Base-by-base conservation (phyloP, 53 echinoderm and acorn worm species). In the Mesocentrotus franciscanus region DNA sequence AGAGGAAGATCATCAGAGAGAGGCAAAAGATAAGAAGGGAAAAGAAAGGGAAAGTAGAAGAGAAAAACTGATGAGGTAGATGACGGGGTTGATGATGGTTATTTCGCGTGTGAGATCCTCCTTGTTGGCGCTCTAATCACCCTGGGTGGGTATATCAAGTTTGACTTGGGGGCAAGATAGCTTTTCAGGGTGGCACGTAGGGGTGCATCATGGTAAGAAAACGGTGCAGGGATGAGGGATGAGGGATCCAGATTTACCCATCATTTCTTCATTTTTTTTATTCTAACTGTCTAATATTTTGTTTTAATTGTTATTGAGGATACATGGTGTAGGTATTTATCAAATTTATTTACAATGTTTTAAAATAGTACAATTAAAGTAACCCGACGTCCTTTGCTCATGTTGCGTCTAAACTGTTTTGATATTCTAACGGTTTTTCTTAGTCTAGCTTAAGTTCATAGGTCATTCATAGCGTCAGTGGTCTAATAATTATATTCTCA, bases 81-180 rank as follows among this genome's bases (percentile, higher is more conserved):
- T 92, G 71, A 56, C 74, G 72, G 92, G 71, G 56, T 74, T 92
- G 92, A 92, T 92, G 92, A 92, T 92, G 92, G 74, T 56, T 92
- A 74, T 92, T 92, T 92, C 74, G 92, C 92, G 92, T 92, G 92
- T 92, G 92, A 92, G 92, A 71, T 72, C 71, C 92, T 92, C 92
- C 92, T 92, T n/a, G 74, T 56, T 66, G 71, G 56, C 56, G 71
- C 92, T 72, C 92, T 68, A 72, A 78, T 93, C 93, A 79, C 57
- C 93, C 60, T 93, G 93, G 93, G 93, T 93, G 93, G 93, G 93
- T 60, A 79, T 56, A 93, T 78, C 56, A 81, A 78, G 79, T 78
- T 93, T 93, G 93, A 93, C 93, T 93, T 33, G 93, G 59, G 90
- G 93, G 81, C 59, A 60, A 93, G 81, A 81, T 81, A 56, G 93